Evolutionary conservation across 2,113 vertebrate species (phyloP), one percentile per base, ranked within the genome.

Genomic region (Columbina picui): DNA sequence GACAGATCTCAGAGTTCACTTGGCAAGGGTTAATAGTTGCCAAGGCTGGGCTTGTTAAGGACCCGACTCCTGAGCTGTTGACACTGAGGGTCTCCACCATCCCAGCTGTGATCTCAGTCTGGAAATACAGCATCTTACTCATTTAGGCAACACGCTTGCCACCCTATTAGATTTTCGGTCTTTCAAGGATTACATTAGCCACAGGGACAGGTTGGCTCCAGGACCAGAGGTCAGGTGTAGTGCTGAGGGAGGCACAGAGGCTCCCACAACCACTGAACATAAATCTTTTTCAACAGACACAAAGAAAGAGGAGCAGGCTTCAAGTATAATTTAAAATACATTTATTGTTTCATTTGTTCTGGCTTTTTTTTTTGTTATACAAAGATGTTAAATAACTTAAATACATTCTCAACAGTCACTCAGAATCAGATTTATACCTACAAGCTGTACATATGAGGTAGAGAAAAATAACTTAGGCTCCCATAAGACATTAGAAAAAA

Each of bases 371-470:
- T 83, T 94, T 99, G 99, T 99, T 99, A 99, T 99, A 99, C 99
- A 99, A 99, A 99, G 99, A 99, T 98, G 98, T 99, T 99, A 99
- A 99, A 99, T 99, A 99, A 99, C 98, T 99, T 99, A 99, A 99
- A 99, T 99, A 99, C 99, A 99, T 99, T 99, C 99, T 99, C 98
- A 99, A 98, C 98, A 99, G 99, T 99, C 99, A 99, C 99, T 99
- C 98, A 98, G 98, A 98, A 99, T 99, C 98, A 98, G 99, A 99
- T 98, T 98, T 98, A 99, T 98, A 98, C 98, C 99, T 99, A 99
- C 98, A 98, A 98, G 98, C 99, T 99, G 98, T 99, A 99, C 99
- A 99, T 98, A 99, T 99, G 99, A 99, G 99, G 99, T 99, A 99
- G 99, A 99, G 99, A 99, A 99, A 98, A 99, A 99, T 98, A 98